A percentile compares a stretch with the other conserved stretches of the same genome.
Conservation (phyloP, 2,113 vertebrate species). For the Morone chrysops region DNA sequence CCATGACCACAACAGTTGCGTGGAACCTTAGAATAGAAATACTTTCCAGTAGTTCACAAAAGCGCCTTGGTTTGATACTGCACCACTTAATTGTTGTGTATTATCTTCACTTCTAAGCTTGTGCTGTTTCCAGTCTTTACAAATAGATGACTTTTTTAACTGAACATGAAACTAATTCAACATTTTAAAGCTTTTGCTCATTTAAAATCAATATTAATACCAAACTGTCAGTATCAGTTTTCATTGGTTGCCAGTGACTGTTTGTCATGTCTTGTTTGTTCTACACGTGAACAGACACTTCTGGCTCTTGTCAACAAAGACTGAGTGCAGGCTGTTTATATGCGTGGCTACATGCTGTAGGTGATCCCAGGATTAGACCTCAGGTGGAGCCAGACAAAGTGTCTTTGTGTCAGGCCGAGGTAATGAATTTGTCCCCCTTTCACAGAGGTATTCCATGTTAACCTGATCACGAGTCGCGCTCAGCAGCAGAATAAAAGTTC, state of each 20-base stretch:
- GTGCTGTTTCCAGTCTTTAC: too few relatives aligned
- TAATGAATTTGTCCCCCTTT: slow-evolving; percentile 67
- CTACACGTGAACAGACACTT: slow-evolving; percentile 40
- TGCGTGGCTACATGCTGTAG: slow-evolving; percentile 9
- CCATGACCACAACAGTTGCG: too few relatives aligned
- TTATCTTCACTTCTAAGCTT: too few relatives aligned
- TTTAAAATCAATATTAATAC: neutral
- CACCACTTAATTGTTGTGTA: neutral
- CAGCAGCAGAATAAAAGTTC: slow-evolving; percentile 68
- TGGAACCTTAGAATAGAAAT: neutral
- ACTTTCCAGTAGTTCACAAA: neutral
- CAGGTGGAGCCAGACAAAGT: slow-evolving; percentile 41
- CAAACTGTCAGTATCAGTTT: neutral
- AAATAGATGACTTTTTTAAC: neutral
- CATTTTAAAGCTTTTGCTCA: neutral
- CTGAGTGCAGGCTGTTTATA: slow-evolving; percentile 1
- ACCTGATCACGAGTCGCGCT: slow-evolving; percentile 61
- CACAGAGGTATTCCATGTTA: slow-evolving; percentile 36
- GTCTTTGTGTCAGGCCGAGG: slow-evolving; percentile 47
- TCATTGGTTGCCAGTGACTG: neutral
- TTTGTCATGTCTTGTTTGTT: slow-evolving; percentile 24
- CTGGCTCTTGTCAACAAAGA: slow-evolving; percentile 29
- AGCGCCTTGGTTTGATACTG: neutral
- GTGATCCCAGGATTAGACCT: slow-evolving; percentile 52
- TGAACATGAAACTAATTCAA: neutral